A percentile compares a stretch with the other conserved stretches of the same genome.
Evolutionary conservation across 2,113 vertebrate genomes (phyloP).

Genomic region (Helogale parvula): DNA sequence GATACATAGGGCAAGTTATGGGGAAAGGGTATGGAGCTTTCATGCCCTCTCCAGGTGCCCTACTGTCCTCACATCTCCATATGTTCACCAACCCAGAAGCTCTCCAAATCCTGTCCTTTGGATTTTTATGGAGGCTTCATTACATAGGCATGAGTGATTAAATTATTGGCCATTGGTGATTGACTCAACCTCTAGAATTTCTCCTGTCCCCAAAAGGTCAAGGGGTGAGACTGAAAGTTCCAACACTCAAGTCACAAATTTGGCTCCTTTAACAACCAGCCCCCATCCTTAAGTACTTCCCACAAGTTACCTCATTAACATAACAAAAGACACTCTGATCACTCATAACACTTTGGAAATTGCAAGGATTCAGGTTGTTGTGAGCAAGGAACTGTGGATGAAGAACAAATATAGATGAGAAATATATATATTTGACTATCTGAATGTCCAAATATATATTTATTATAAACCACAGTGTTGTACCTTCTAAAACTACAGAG

Average conservation of each 20-base stretch:
- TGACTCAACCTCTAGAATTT: neutral
- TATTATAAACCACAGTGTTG: neutral
- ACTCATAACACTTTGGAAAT: neutral
- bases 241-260: neutral
- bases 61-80: neutral
- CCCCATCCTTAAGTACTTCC: neutral
- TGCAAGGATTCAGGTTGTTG: neutral
- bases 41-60: neutral
- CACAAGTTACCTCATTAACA: neutral
- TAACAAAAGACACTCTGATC: neutral
- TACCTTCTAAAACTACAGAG: slow-evolving; percentile 18
- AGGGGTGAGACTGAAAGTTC: neutral
- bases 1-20: neutral
- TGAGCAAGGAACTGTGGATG: neutral
- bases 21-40: neutral
- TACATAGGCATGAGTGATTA: neutral
- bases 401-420: neutral
- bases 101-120: neutral
- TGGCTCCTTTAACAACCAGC: neutral
- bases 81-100: neutral
- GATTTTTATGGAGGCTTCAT: neutral
- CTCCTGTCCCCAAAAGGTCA: neutral
- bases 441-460: neutral
- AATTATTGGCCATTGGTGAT: neutral
- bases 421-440: neutral